phyloP scores from a whole-genome alignment of 1,140 invertebrate genomes.

The Lordiphosa collinella region DNA sequence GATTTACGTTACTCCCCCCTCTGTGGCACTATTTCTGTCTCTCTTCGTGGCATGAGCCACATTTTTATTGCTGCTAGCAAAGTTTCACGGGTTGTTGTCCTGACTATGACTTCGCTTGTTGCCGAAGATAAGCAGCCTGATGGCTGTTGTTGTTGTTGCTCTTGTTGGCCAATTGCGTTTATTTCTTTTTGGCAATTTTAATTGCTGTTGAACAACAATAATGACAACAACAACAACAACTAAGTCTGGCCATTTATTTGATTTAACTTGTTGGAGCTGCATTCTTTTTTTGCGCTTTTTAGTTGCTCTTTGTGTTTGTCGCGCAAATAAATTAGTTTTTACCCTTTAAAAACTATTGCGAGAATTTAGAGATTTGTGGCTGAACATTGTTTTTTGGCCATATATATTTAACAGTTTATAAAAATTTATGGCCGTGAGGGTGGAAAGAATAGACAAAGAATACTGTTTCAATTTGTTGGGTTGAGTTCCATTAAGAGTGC shows the following conservation, averaged over 20 bases:
- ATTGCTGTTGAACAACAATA: conserved; percentile 66
- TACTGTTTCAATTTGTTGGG: conserved; percentile 16
- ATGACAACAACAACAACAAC: conserved; percentile 19
- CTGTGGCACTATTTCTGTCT: background rate
- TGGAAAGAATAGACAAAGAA: conserved; percentile 9
- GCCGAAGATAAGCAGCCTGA: conserved; percentile 54
- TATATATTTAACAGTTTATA: conserved; percentile 15
- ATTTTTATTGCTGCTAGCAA: conserved; percentile 67
- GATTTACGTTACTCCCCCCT: conserved; percentile 53
- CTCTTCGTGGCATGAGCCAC: conserved; percentile 40
- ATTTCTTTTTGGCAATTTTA: conserved; percentile 52
- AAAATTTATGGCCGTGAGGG: conserved; percentile 41
- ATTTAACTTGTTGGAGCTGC: conserved; percentile 67
- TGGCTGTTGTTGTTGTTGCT: conserved; percentile 25
- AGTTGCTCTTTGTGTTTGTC: conserved; percentile 38
- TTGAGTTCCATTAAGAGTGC: background rate
- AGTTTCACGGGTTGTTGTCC: conserved; percentile 57
- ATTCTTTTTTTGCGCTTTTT: conserved; percentile 29
- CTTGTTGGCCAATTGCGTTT: conserved; percentile 31
- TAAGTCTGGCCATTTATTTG: conserved; percentile 67
- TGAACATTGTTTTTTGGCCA: conserved; percentile 34
- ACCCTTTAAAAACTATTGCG: conserved; percentile 71
- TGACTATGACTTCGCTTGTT: conserved; percentile 24
- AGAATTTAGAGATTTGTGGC: conserved; percentile 72
- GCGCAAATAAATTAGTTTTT: conserved; percentile 62